Evolutionary conservation across 2,888 invertebrate genomes (phyloP).

Genomic region (Calephelis perditalis): DNA sequence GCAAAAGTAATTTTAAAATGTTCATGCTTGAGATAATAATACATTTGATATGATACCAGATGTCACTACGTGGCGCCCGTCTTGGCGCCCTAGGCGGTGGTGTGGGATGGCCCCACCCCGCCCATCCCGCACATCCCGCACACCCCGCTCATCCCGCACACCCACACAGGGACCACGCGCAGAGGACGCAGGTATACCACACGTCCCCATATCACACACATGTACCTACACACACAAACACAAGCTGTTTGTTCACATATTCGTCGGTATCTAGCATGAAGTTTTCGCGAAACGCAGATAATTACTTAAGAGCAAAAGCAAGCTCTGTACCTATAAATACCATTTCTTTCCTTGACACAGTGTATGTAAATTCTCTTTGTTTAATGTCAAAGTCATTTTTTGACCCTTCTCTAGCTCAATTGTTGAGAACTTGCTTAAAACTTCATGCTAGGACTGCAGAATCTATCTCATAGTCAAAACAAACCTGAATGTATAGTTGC

Average conservation of each 20-base stretch:
- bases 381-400: not conserved
- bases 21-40: no score
- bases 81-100: slow-evolving; percentile 55
- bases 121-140: slow-evolving; percentile 30
- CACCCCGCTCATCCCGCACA: slow-evolving; percentile 32
- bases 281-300: not conserved
- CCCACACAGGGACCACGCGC: slow-evolving; percentile 37
- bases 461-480: no score
- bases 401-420: no score
- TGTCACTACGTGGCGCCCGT: slow-evolving; percentile 62
- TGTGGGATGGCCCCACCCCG: slow-evolving; percentile 52
- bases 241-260: not conserved
- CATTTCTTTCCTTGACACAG: no score
- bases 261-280: not conserved
- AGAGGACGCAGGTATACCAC: slow-evolving; percentile 46
- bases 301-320: no score
- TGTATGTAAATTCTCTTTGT: no score
- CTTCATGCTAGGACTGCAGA: no score
- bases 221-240: not conserved
- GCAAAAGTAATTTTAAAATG: no score
- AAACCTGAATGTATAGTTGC: no score
- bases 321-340: no score
- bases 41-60: slow-evolving; percentile 37
- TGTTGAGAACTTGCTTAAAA: no score
- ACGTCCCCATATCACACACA: not conserved